These are phyloP conservation scores for Cyphomyrus discorhynchus DNA, from an alignment of 2,113 vertebrate genomes.

Conservation along the genomic window DNA sequence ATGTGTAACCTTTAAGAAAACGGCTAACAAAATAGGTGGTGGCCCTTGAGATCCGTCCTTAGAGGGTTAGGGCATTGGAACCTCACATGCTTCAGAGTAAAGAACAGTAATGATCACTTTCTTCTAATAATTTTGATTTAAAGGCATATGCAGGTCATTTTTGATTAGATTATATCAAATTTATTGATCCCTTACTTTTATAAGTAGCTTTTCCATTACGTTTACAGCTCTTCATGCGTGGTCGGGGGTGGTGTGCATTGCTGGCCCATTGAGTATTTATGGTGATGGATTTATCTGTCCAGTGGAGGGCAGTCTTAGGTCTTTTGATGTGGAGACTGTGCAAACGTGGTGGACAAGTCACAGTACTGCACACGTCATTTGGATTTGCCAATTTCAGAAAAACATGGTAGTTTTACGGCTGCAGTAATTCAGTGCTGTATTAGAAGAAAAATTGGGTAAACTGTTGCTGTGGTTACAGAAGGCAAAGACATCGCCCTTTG, in stretches of 20 bases:
- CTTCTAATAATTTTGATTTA: not conserved
- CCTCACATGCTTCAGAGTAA: not conserved
- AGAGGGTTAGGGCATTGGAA: not conserved
- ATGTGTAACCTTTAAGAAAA: not conserved
- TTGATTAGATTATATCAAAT: not conserved
- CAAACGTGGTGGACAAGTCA: not conserved
- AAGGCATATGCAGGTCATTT: not conserved
- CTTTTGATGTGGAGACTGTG: not conserved
- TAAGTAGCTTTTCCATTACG: not conserved
- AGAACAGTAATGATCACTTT: not conserved
- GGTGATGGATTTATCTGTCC: not conserved
- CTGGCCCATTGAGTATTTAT: not conserved
- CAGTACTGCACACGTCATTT: not conserved
- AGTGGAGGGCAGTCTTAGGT: constrained; percentile 16
- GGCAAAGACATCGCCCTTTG: not conserved
- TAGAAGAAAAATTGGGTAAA: not conserved
- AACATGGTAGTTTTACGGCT: not conserved
- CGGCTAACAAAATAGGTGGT: not conserved
- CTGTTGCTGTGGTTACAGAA: not conserved
- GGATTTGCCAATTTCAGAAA: not conserved
- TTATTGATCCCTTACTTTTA: not conserved
- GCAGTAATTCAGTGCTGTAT: not conserved
- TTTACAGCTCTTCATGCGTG: not conserved
- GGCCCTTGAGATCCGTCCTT: not conserved
- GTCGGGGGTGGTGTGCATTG: not conserved